Evolutionary conservation across 1,140 invertebrate species (phyloP), one percentile per base, ranked within the genome.

Genomic region (Cataglyphis hispanica): DNA sequence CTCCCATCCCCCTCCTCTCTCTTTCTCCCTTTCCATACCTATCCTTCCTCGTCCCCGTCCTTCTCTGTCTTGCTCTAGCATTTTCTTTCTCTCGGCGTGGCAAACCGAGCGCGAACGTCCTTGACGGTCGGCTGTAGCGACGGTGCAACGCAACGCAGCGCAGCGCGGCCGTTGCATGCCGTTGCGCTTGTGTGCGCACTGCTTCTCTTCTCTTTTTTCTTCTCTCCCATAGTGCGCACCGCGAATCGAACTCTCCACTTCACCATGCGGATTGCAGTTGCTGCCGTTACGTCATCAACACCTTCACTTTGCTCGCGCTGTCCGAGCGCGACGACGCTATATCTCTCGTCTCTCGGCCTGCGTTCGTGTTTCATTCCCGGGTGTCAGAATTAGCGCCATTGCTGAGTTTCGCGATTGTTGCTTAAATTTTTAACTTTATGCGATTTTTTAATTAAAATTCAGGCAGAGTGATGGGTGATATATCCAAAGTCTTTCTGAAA

Each of bases 261-360:
- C 70, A 60, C 19, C 34, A 50, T 37, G 63, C 63, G 58, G 60
- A 64, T 60, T 74, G 64, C 77, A 63, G 69, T 87, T 89, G 87
- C 85, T 34, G 78, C 78, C 37, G 78, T 90, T 90, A 90, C 89
- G 86, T 88, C 89, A 90, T 90, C 88, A 64, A 90, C 88, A 87
- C 89, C 89, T 88, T 90, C 88, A 90, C 89, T 89, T 89, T 56
- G 78, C 61, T 72, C 77, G 78, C 64, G 84, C 77, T 81, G 25
- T 67, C 77, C 60, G 72, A 74, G 72, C 84, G 74, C 84, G 85
- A 86, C 85, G 81, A 80, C 74, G 40, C 76, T 53, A 67, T 80
- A 67, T 80, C 88, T 76, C 74, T 87, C 85, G 58, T 81, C 58
- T 34, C 37, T 64, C 66, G 78, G 37, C 10, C 37, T 10, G 34